Conservation (phyloP, 1,140 invertebrate species). For the Luehdorfia chinensis region DNA sequence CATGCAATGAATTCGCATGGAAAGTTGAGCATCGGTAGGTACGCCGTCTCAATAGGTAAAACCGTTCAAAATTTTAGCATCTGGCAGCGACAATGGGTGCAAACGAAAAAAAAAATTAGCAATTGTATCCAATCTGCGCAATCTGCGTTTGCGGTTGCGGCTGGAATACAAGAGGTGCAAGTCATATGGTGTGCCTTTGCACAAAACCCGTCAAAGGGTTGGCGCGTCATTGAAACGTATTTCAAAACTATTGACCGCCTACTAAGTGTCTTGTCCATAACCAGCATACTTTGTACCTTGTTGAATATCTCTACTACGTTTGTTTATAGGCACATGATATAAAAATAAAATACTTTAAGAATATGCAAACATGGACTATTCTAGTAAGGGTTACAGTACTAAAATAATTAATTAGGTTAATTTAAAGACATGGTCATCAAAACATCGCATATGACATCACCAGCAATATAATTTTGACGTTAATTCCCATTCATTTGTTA, state of each 20-base stretch:
- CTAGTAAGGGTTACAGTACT: no score
- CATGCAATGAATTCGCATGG: constrained; percentile 11
- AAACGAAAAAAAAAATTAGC: constrained; percentile 8
- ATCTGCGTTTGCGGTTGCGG: constrained; percentile 51
- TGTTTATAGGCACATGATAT: no score
- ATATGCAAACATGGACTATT: no score
- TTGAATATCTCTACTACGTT: no score
- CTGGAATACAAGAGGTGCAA: constrained; percentile 40
- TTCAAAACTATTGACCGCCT: constrained; percentile 23
- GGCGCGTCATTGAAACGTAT: constrained; percentile 25
- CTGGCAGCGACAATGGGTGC: constrained; percentile 25
- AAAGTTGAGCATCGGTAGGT: neutral
- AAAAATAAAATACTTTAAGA: no score
- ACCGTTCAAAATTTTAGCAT: constrained; percentile 23
- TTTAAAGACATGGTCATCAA: no score
- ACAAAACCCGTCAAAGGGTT: constrained; percentile 48
- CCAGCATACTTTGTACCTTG: no score
- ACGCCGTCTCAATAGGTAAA: neutral
- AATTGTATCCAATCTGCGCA: constrained; percentile 26
- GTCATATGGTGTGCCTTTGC: constrained; percentile 51
- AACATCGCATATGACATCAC: no score
- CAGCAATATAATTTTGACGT: no score
- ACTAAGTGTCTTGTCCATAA: no score
- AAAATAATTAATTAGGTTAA: no score
- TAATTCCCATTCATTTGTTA: no score